phyloP scores from a whole-genome alignment of 2,113 vertebrate species.

The Alethe diademata region DNA sequence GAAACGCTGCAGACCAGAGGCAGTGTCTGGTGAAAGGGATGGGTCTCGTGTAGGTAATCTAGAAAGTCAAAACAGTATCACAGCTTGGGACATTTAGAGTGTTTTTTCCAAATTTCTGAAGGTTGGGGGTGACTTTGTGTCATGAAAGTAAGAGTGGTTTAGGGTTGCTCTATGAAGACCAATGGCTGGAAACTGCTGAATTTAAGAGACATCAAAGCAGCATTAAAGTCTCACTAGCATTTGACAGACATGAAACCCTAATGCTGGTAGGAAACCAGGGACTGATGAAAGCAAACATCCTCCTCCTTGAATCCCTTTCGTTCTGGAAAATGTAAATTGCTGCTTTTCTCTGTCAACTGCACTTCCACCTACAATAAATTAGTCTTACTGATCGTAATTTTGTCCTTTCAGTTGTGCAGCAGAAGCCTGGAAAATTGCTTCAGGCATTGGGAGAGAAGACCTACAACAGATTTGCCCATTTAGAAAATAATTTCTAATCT shows the following conservation, averaged over 20 bases:
- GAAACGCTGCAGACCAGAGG: background rate
- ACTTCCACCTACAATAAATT: background rate
- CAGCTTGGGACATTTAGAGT: accelerated
- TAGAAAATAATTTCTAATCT: background rate
- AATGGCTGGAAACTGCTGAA: background rate
- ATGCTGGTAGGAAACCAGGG: background rate
- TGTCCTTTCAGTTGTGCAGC: background rate
- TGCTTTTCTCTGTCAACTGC: background rate
- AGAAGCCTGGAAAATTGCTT: background rate
- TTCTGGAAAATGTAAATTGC: background rate
- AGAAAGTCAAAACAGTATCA: background rate
- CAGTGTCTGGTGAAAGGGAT: background rate
- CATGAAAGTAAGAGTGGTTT: accelerated
- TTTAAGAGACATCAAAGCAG: background rate
- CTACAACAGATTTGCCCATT: background rate
- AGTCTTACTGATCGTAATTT: background rate
- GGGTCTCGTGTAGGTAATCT: accelerated
- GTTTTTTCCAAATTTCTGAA: background rate
- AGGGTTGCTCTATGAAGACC: background rate
- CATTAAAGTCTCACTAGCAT: background rate
- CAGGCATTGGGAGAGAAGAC: background rate
- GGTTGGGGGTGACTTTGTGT: background rate
- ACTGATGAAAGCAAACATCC: background rate
- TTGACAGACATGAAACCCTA: background rate
- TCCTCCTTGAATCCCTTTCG: background rate